phyloP scores from a whole-genome alignment of 2,888 invertebrate species.

The Melolontha melolontha region DNA sequence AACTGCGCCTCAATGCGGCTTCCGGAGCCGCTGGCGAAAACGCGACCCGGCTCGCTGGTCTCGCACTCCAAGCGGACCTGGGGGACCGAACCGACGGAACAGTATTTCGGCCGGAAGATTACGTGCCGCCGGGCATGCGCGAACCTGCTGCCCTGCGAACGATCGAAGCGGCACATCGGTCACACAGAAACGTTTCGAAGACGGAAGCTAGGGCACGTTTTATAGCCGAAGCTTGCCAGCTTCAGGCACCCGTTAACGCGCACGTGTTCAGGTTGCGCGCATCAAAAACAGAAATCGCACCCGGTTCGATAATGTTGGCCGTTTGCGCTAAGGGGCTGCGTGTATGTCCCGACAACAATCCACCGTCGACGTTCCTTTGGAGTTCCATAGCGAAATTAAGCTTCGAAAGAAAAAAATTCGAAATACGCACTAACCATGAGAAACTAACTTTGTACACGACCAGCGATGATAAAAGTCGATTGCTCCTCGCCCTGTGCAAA shows the following conservation, averaged over 20 bases:
- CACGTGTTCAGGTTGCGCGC: slow-evolving; percentile 84
- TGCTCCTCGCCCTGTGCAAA: slow-evolving; percentile 74
- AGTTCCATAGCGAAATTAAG: slow-evolving; percentile 94
- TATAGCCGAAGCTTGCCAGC: slow-evolving; percentile 87
- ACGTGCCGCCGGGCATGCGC: slow-evolving; percentile 79
- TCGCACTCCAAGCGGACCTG: slow-evolving; percentile 92
- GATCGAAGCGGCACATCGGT: slow-evolving; percentile 83
- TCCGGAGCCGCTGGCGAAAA: slow-evolving; percentile 75
- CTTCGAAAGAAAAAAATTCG: slow-evolving; percentile 98
- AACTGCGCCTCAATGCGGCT: slow-evolving; percentile 89
- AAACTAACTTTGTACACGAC: slow-evolving; percentile 91
- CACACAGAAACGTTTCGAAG: slow-evolving; percentile 80
- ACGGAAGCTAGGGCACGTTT: slow-evolving; percentile 88
- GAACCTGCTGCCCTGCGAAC: slow-evolving; percentile 69
- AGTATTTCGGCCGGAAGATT: slow-evolving; percentile 84
- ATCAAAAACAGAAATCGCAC: slow-evolving; percentile 79
- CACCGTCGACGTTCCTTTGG: slow-evolving; percentile 89
- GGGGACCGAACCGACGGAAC: slow-evolving; percentile 78
- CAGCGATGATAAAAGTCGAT: slow-evolving; percentile 93
- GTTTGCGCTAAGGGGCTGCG: slow-evolving; percentile 94
- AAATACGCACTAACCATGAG: slow-evolving; percentile 90
- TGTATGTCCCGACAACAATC: slow-evolving; percentile 80
- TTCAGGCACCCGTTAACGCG: slow-evolving; percentile 89
- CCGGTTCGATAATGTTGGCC: slow-evolving; percentile 87
- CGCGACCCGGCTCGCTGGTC: slow-evolving; percentile 83